A percentile compares a stretch with the other conserved stretches of the same genome.
Evolutionary conservation across 64 coral and sea anemone genomes (phyloP).

Genomic region (Exaiptasia diaphana): DNA sequence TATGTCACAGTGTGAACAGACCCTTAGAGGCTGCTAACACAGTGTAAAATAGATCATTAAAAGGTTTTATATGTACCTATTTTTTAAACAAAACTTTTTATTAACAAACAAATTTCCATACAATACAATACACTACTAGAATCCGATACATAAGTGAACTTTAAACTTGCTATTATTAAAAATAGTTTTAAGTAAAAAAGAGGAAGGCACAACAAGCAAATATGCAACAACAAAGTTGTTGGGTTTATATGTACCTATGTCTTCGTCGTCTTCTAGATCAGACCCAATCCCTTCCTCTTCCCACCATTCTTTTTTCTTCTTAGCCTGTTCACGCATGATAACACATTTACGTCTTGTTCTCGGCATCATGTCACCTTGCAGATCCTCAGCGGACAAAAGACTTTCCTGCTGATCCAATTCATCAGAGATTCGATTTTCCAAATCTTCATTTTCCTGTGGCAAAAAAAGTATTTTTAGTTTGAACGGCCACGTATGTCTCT

Average conservation of each 20-base stretch:
- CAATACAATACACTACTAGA: too few relatives aligned
- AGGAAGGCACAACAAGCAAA: too few relatives aligned
- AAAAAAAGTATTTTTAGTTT: too few relatives aligned
- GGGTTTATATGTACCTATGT: slow-evolving; percentile 39
- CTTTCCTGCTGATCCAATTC: slow-evolving; percentile 68
- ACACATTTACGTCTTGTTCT: slow-evolving; percentile 88
- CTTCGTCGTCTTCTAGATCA: slow-evolving; percentile 81
- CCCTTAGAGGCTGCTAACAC: too few relatives aligned
- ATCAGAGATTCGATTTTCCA: slow-evolving; percentile 65
- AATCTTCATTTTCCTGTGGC: slow-evolving; percentile 46
- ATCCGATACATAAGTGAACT: too few relatives aligned
- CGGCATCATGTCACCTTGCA: slow-evolving; percentile 33
- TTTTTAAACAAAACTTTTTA: too few relatives aligned
- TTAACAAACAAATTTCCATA: too few relatives aligned
- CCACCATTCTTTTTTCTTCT: slow-evolving; percentile 99
- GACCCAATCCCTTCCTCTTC: slow-evolving; percentile 89
- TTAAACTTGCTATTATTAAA: too few relatives aligned
- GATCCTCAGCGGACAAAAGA: slow-evolving; percentile 35
- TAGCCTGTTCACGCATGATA: slow-evolving; percentile 87
- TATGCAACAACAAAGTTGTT: background rate
- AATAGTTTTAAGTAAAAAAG: background rate
- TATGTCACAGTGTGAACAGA: too few relatives aligned
- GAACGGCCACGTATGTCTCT: too few relatives aligned
- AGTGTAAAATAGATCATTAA: too few relatives aligned
- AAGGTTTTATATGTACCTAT: too few relatives aligned